Conservation (phyloP, 64 coral and sea anemone species). For the Pocillopora verrucosa region DNA sequence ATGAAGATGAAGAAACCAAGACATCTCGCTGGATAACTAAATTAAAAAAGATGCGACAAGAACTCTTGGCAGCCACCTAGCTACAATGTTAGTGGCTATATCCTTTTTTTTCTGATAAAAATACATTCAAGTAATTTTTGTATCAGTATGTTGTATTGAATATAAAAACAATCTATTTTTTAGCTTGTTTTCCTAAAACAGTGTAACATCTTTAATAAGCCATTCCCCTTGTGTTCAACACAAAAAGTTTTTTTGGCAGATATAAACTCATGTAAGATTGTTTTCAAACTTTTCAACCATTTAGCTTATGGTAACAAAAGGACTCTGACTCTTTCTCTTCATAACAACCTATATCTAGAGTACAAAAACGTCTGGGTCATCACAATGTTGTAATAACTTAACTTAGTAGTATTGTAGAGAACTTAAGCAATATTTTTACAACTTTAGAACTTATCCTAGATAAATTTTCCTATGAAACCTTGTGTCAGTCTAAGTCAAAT, state of each 20-base stretch:
- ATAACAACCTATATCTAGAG: background rate
- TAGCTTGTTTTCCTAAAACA: slow-evolving; percentile 9
- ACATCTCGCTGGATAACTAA: slow-evolving; percentile 89
- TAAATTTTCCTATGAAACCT: background rate
- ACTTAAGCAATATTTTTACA: background rate
- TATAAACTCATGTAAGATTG: slow-evolving; percentile 13
- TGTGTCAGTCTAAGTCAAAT: background rate
- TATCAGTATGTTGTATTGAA: background rate
- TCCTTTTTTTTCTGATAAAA: background rate
- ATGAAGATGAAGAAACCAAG: slow-evolving; percentile 87
- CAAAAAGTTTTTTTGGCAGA: background rate
- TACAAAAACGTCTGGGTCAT: slow-evolving; percentile 15
- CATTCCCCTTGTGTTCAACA: slow-evolving; percentile 1
- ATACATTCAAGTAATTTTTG: background rate
- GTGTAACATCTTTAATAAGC: background rate
- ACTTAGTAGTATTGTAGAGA: background rate
- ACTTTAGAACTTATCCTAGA: background rate
- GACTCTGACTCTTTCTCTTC: background rate
- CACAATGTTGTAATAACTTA: background rate
- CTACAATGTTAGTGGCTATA: background rate
- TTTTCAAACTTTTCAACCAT: background rate
- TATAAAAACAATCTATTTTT: background rate
- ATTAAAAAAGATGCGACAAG: slow-evolving; percentile 72
- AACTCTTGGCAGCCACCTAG: slow-evolving; percentile 54
- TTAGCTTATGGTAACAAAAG: slow-evolving; percentile 27